Evolutionary conservation across 2,888 invertebrate species (phyloP).

Genomic region (Platerodrilus igneus): DNA sequence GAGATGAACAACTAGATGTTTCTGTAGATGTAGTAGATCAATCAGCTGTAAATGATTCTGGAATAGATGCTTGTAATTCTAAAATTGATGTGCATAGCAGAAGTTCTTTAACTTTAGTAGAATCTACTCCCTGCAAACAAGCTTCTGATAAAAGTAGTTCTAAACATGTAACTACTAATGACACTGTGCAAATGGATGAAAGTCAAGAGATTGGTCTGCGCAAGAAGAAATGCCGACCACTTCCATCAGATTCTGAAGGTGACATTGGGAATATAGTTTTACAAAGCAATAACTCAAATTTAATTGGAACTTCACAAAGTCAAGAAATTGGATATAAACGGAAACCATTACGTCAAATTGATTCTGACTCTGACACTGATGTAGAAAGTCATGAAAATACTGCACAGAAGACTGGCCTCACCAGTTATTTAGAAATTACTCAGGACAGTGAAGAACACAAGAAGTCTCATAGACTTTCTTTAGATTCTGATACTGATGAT

Average conservation of each 20-base stretch:
- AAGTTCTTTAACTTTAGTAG: too few species aligned
- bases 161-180: too few species aligned
- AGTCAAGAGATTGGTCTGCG: neutral
- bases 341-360: conserved; percentile 1
- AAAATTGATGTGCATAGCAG: too few species aligned
- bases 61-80: too few species aligned
- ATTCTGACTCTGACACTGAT: conserved; percentile 31
- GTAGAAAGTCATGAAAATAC: conserved; percentile 19
- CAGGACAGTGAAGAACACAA: neutral
- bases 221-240: neutral
- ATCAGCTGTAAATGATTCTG: conserved; percentile 7
- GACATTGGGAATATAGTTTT: too few species aligned
- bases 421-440: neutral
- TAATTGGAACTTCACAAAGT: neutral
- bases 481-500: conserved; percentile 13
- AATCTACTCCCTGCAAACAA: too few species aligned
- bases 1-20: neutral
- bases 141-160: too few species aligned
- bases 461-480: neutral
- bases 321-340: conserved; percentile 2
- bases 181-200: too few species aligned
- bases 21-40: conserved; percentile 3
- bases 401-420: neutral
- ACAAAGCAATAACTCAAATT: too few species aligned
- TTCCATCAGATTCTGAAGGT: conserved; percentile 4